These are phyloP conservation scores for Sebastes cheni DNA, from an alignment of 2,797 vertebrate genomes.

Conservation along the genomic window DNA sequence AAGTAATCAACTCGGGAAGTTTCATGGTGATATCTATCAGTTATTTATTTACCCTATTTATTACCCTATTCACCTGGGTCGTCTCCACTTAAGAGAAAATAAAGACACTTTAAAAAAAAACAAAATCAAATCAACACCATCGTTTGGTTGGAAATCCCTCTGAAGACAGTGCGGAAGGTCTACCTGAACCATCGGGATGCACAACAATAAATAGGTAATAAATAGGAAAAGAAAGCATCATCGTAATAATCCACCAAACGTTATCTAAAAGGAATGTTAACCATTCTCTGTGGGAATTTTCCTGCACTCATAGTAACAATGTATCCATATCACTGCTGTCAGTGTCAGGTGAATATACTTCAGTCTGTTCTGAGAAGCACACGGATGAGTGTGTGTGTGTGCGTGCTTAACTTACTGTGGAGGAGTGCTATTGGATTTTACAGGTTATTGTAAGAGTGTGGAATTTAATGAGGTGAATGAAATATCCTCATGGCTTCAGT, in stretches of 20 bases:
- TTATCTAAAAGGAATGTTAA: constrained; percentile 21
- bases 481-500: constrained; percentile 44
- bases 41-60: too few relatives aligned
- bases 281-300: not conserved
- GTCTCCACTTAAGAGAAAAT: not conserved
- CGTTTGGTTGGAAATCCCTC: not conserved
- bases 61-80: too few relatives aligned
- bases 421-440: not conserved
- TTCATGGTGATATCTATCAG: too few relatives aligned
- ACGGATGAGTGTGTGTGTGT: not conserved
- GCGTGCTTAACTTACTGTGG: not conserved
- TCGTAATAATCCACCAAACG: not conserved
- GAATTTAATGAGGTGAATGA: constrained; percentile 1
- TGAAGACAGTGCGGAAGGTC: not conserved
- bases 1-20: not conserved
- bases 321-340: constrained; percentile 5
- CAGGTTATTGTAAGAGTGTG: constrained; percentile 6
- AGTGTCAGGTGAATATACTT: not conserved
- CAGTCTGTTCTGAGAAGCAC: not conserved
- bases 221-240: constrained; percentile 10
- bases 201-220: constrained; percentile 45
- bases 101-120: not conserved
- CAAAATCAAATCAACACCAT: not conserved
- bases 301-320: constrained; percentile 5
- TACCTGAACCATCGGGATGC: not conserved